Base-by-base conservation (phyloP, 2,888 invertebrate species). In the Epirrhoe tristata region DNA sequence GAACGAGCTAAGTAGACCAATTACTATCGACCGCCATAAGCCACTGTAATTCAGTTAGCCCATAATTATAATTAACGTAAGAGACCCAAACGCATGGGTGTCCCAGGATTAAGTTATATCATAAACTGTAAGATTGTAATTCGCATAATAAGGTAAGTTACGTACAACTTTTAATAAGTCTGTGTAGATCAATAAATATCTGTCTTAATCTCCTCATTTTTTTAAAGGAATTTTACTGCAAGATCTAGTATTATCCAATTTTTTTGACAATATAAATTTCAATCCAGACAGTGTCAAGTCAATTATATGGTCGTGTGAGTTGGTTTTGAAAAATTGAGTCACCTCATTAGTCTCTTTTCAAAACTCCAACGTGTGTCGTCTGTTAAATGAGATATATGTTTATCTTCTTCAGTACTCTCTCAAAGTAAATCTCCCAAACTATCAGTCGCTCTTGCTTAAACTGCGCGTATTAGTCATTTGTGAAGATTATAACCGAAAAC, bases 21-120 rank as follows among this genome's bases (percentile, higher is more conserved):
- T n/a, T n/a, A 17, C 52, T 31, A 31, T 52, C 12, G 17, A 0
- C 8, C 52, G 10, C 3, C 52, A 31, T 7, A 52, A 52, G 31
- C 52, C 52, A 58, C 59, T 61, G 54, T 61, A 58, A 61, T 66
- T 66, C 53, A 66, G 58, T 66, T 63, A 56, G 5, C 48, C 56
- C 55, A 53, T 69, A 68, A 73, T 68, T 62, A 70, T 73, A 65
- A 67, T 63, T 67, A 69, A 70, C 62, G 67, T 67, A 55, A 50
- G 54, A 59, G 61, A 63, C 56, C 43, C 24, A 52, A 58, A 55
- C 61, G 39, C 65, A 50, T 36, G 65, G 69, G 65, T 34, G 63
- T 34, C 53, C 52, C 10, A 14, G 60, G 67, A 63, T 67, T 67
- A 60, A 57, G 60, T 60, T 63, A 57, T 63, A 58, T 67, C 67